These are phyloP conservation scores for Trissolcus japonicus DNA, from an alignment of 2,888 invertebrate species.

Conservation along the genomic window DNA sequence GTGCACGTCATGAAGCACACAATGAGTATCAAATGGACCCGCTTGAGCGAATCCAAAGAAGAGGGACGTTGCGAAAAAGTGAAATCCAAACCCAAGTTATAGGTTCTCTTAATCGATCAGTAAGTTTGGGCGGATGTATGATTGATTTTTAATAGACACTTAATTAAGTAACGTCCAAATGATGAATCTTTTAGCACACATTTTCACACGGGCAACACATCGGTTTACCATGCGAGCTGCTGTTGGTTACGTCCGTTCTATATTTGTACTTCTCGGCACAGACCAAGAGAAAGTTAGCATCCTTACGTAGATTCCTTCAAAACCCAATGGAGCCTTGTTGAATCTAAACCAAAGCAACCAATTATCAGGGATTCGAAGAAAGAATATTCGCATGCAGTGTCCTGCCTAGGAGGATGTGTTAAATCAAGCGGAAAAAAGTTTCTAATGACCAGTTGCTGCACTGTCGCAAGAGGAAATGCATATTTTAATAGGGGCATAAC, in stretches of 20 bases:
- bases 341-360: not conserved
- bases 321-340: constrained; percentile 14
- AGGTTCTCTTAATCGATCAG: constrained; percentile 28
- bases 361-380: constrained; percentile 14
- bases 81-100: constrained; percentile 42
- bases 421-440: constrained; percentile 40
- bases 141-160: constrained; percentile 19
- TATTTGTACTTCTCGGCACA: not conserved
- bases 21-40: constrained; percentile 38
- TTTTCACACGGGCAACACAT: not conserved
- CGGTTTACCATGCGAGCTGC: constrained; percentile 10
- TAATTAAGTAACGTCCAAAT: constrained; percentile 10
- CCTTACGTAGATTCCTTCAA: constrained; percentile 21
- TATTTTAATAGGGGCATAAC: constrained; percentile 21
- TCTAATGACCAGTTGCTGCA: constrained; percentile 26
- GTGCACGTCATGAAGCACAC: constrained; percentile 37
- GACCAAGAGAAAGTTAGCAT: constrained; percentile 38
- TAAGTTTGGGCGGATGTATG: constrained; percentile 11
- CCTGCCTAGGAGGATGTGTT: constrained; percentile 33
- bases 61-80: constrained; percentile 42
- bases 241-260: constrained; percentile 33
- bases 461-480: constrained; percentile 36
- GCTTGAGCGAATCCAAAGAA: constrained; percentile 38
- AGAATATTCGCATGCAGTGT: constrained; percentile 11
- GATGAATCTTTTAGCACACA: not conserved